Base-by-base conservation (phyloP, 2,888 invertebrate genomes). In the Zygogramma bicolorata region DNA sequence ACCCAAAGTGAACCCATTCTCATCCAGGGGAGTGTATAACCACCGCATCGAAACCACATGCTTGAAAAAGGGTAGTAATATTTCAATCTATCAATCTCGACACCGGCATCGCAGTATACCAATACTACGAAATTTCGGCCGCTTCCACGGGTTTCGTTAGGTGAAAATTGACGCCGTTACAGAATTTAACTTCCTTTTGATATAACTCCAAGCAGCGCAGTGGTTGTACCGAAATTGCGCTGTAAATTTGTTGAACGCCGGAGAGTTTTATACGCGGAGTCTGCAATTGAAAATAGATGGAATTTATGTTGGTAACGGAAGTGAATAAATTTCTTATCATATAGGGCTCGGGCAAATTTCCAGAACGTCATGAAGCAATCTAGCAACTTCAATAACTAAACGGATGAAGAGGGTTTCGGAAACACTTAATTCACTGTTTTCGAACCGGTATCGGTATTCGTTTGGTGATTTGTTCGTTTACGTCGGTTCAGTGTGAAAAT, bases 251-350 rank as follows among this genome's bases (percentile, higher is more conserved):
- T 59, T 18, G 46, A 65, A 65, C 42, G 70, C 34, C 65, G 38
- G 49, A 70, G 59, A 60, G 63, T 70, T 70, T 65, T 70, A 65
- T 65, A 46, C 31, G 46, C 57, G 13, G 40, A 61, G 25, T 61
- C 61, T 63, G 68, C 68, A 74, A 70, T 74, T 74, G 74, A 71
- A 74, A 74, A 63, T 59, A 10, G 67, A 25, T 53, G 15, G 38
- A 63, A 73, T 73, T 75, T 75, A 75, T 75, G 60, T 60, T 13
- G 49, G 65, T 53, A 65, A 69, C 67, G 63, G 62, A 61, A 73
- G 73, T 73, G 71, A 75, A 73, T 75, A 75, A 71, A 73, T 75
- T 75, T 69, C 71, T 73, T 71, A 75, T 75, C 73, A 69, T 73
- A 70, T 70, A 73, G n/a, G n/a, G n/a, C n/a, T n/a, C n/a, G 53